These are phyloP conservation scores for Notocelia uddmanniana DNA, from an alignment of 2,888 invertebrate genomes.

Conservation along the genomic window DNA sequence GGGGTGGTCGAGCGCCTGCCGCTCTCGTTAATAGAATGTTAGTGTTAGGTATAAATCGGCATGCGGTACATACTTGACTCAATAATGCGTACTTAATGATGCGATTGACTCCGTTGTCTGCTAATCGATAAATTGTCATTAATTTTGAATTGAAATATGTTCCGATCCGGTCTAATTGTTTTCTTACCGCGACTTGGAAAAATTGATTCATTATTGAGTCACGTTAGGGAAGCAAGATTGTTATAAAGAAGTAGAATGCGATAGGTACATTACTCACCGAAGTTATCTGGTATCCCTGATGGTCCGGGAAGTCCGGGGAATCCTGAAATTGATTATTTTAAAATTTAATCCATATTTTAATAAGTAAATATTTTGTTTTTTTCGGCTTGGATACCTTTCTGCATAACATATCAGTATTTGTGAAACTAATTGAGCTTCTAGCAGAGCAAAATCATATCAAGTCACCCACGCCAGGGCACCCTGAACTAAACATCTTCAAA, in stretches of 20 bases:
- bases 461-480: background rate
- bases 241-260: conserved; percentile 51
- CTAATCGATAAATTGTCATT: conserved; percentile 57
- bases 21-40: conserved; percentile 73
- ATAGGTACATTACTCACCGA: conserved; percentile 87
- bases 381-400: background rate
- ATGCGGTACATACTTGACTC: conserved; percentile 69
- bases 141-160: conserved; percentile 60
- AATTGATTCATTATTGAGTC: conserved; percentile 63
- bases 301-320: conserved; percentile 92
- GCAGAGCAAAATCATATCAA: background rate
- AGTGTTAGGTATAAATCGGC: conserved; percentile 64
- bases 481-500: background rate
- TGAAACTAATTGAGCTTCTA: background rate
- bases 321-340: conserved; percentile 82
- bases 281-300: conserved; percentile 94
- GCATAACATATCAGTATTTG: background rate
- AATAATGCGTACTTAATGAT: conserved; percentile 77
- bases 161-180: conserved; percentile 64
- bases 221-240: conserved; percentile 58
- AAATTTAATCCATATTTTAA: background rate
- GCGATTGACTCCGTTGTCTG: conserved; percentile 58
- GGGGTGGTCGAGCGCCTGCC: conserved; percentile 66
- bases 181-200: conserved; percentile 47
- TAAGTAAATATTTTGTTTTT: background rate